A percentile compares a stretch with the other conserved stretches of the same genome.
phyloP scores from a whole-genome alignment of 2,797 vertebrate species.

The Tauraco hartlaubi region DNA sequence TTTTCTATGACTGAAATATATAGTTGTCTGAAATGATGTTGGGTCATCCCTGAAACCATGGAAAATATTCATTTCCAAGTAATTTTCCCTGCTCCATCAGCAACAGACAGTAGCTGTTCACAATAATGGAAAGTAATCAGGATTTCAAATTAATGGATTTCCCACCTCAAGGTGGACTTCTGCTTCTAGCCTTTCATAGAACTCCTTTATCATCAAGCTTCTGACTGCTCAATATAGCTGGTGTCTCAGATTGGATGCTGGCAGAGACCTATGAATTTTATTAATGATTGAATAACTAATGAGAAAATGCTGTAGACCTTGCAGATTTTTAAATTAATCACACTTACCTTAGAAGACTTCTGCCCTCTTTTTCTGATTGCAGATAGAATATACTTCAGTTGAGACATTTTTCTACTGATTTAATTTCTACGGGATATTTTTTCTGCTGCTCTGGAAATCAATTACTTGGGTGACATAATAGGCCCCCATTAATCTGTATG shows the following conservation, averaged over 20 bases:
- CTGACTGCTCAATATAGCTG: background rate
- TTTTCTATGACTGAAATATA: background rate
- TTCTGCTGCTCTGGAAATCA: conserved; percentile 16
- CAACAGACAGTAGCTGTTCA: background rate
- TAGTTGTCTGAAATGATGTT: background rate
- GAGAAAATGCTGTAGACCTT: conserved; percentile 18
- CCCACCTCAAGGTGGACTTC: background rate
- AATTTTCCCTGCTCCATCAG: background rate
- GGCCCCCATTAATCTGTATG: background rate
- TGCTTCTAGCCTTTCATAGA: background rate
- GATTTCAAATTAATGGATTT: conserved; percentile 14
- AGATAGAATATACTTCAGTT: background rate
- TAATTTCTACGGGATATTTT: background rate
- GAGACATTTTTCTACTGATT: conserved; percentile 1
- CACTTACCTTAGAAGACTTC: conserved; percentile 26
- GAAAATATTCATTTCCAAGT: background rate
- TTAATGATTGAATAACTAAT: conserved; percentile 41
- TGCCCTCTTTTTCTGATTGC: background rate
- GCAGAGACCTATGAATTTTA: conserved; percentile 11
- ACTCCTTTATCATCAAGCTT: background rate
- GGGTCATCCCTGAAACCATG: background rate
- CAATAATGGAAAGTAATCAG: background rate
- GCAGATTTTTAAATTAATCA: conserved; percentile 34
- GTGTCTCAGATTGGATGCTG: background rate
- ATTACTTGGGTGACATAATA: conserved; percentile 33